Evolutionary conservation across 1,140 invertebrate species (phyloP), one percentile per base, ranked within the genome.

Genomic region (Drosophila hydei): DNA sequence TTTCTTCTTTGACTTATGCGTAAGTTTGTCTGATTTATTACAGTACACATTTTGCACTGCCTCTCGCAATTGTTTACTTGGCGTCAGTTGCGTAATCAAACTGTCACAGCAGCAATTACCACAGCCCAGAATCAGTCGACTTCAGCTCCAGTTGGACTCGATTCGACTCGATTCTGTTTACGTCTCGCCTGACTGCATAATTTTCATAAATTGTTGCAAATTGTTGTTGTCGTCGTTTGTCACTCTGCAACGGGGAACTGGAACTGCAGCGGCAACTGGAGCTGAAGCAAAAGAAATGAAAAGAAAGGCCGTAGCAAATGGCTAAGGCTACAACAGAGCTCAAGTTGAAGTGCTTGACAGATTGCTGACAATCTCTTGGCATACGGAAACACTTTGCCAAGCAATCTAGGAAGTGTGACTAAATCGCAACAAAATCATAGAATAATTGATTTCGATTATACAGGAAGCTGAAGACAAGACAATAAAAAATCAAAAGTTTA

Each of bases 171-270:
- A 23, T 33, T 52, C 23, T 33, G 45, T 16, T n/a, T 54, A 0
- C 30, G 54, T 67, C 62, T 64, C 59, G 63, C 48, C 63, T 68
- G 70, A 67, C 67, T 77, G 67, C 45, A 73, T 78, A 70, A 88
- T 78, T 88, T 87, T 77, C 72, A 87, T 88, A 87, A 87, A 88
- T 87, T 88, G 78, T 72, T 68, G 81, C 83, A 88, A 88, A 87
- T 81, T 87, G 68, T 75, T 74, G 19, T 48, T 60, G 43, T 52
- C 14, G 30, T 63, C 52, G 58, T 72, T 69, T 72, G 77, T 69
- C 68, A 58, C 63, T 79, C 47, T 16, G 11, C 47, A 16, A 16
- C 30, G 12, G 11, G n/a, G n/a, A 43, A 52, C 48, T 60, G 36
- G 42, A 18, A 65, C 27, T 47, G 65, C 52, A 69, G 38, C 50